phyloP scores from a whole-genome alignment of 2,797 vertebrate species.

The Alosa sapidissima region DNA sequence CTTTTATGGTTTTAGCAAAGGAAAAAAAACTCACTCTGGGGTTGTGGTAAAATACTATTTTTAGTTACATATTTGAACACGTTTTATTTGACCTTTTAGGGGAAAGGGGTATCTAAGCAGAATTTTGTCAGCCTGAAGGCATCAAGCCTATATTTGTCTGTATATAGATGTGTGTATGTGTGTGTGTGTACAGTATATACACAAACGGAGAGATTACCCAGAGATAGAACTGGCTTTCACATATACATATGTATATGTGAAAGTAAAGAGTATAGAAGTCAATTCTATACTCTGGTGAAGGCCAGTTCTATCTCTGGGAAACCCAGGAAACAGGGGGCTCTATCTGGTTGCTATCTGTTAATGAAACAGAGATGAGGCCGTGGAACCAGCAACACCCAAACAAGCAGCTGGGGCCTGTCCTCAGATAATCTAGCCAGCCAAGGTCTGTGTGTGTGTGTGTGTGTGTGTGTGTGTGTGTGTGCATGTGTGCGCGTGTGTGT shows the following conservation, averaged over 20 bases:
- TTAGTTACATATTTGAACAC: not conserved
- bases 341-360: constrained; percentile 20
- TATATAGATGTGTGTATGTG: not conserved
- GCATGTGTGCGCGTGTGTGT: not conserved
- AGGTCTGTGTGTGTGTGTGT: constrained; percentile 13
- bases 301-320: not conserved
- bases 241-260: too few species aligned
- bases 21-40: not conserved
- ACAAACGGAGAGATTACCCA: too few species aligned
- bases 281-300: too few species aligned
- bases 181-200: too few species aligned
- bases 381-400: not conserved
- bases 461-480: not conserved
- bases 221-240: too few species aligned
- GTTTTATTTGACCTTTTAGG: not conserved
- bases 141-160: not conserved
- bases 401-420: not conserved
- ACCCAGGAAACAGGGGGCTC: not conserved
- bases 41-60: not conserved
- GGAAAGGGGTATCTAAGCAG: not conserved
- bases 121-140: not conserved
- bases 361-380: constrained; percentile 26
- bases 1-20: not conserved
- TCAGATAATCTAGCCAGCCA: constrained; percentile 23
- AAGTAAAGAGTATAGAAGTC: too few species aligned